Conservation (phyloP, 2,888 invertebrate species). For the Caenorhabditis wallacei region DNA sequence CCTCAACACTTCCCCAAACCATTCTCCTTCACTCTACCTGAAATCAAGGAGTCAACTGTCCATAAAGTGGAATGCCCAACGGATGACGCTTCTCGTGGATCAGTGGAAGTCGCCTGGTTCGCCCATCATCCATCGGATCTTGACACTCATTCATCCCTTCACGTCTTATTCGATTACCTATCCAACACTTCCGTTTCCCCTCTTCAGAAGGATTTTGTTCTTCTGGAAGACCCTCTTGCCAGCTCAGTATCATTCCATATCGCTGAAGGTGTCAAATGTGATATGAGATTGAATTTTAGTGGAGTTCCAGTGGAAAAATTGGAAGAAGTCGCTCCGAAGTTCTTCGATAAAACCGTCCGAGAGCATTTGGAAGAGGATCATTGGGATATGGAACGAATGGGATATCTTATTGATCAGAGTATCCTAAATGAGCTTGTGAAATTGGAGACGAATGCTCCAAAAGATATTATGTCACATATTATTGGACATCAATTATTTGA, state of each 20-base stretch:
- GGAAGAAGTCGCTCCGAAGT: constrained; percentile 71
- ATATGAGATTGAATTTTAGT: constrained; percentile 73
- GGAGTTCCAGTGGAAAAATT: constrained; percentile 79
- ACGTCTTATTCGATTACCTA: constrained; percentile 84
- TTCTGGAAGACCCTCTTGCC: constrained; percentile 78
- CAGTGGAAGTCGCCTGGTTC: constrained; percentile 82
- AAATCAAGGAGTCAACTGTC: constrained; percentile 61
- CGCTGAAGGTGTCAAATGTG: constrained; percentile 69
- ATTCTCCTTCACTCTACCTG: constrained; percentile 66
- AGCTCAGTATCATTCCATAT: constrained; percentile 67
- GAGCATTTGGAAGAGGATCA: constrained; percentile 84
- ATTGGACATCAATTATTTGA: constrained; percentile 93
- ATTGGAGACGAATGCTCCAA: constrained; percentile 88
- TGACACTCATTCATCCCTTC: constrained; percentile 65
- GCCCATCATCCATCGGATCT: constrained; percentile 67
- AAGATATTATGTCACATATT: constrained; percentile 89
- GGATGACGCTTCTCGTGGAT: constrained; percentile 78
- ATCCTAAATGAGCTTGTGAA: constrained; percentile 77
- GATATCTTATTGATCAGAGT: constrained; percentile 86
- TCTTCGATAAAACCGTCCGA: constrained; percentile 73
- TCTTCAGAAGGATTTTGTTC: constrained; percentile 86
- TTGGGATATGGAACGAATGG: constrained; percentile 90
- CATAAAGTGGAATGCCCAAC: constrained; percentile 77
- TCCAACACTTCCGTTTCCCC: constrained; percentile 93
- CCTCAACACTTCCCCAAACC: constrained; percentile 77